A percentile compares a stretch with the other conserved stretches of the same genome.
Evolutionary conservation across 92 coral and sea anemone species (phyloP).

Genomic region (Umimayanthus kanabou): DNA sequence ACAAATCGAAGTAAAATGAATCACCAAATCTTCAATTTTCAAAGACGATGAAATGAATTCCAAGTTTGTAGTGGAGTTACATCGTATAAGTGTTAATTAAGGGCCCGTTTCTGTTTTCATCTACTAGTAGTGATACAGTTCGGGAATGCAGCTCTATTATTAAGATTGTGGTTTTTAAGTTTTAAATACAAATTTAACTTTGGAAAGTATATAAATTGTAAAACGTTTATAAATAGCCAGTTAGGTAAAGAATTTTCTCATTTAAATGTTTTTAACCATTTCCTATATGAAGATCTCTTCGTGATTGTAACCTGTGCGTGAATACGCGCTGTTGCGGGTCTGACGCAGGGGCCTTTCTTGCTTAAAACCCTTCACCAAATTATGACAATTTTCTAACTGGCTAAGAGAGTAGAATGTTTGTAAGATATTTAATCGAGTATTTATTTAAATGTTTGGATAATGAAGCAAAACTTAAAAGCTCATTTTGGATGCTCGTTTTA

Average conservation of each 20-base stretch:
- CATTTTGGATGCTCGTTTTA: not conserved
- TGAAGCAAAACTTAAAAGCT: not conserved
- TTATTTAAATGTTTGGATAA: constrained; percentile 13
- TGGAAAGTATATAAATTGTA: not conserved
- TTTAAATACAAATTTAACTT: not conserved
- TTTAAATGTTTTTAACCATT: not conserved
- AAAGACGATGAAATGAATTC: not conserved
- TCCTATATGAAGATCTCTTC: not conserved
- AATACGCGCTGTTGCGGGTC: not conserved
- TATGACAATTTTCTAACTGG: not conserved
- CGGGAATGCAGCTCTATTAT: too few relatives aligned
- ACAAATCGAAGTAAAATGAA: constrained; percentile 26
- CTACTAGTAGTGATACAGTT: not conserved
- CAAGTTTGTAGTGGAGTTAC: not conserved
- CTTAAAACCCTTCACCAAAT: not conserved
- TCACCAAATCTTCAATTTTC: not conserved
- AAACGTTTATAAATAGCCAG: not conserved
- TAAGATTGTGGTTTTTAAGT: too few relatives aligned
- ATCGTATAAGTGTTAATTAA: not conserved
- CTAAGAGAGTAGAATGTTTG: constrained; percentile 3
- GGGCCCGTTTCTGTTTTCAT: not conserved
- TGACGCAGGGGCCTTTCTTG: not conserved
- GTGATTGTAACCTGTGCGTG: not conserved
- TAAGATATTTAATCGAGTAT: constrained; percentile 43
- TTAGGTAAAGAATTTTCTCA: not conserved